A percentile compares a stretch with the other conserved stretches of the same genome.
Evolutionary conservation across 2,888 invertebrate species (phyloP).

Genomic region (Idaea dimidiata): DNA sequence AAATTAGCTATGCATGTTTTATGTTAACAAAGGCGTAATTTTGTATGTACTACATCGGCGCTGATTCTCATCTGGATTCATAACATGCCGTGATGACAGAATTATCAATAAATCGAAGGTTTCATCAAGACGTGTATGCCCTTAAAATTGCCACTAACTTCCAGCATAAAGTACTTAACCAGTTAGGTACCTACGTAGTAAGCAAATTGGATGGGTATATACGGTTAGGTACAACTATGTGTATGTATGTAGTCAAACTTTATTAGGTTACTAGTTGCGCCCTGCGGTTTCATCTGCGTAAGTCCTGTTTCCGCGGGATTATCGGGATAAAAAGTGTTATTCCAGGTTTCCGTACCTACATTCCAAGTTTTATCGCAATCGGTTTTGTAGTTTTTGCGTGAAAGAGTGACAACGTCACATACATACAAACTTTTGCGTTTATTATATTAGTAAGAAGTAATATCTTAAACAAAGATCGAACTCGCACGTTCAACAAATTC

Average conservation of each 20-base stretch:
- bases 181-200: not conserved
- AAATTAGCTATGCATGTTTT: constrained; percentile 57
- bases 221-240: not conserved
- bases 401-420: too few relatives aligned
- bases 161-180: not conserved
- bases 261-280: too few relatives aligned
- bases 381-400: too few relatives aligned
- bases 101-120: constrained; percentile 29
- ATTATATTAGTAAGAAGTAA: too few relatives aligned
- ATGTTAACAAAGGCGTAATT: constrained; percentile 35
- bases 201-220: not conserved
- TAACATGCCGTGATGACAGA: constrained; percentile 34
- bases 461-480: not conserved
- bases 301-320: too few relatives aligned
- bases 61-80: constrained; percentile 66
- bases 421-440: too few relatives aligned
- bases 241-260: too few relatives aligned
- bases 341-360: too few relatives aligned
- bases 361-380: too few relatives aligned
- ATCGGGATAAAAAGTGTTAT: too few relatives aligned
- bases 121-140: constrained; percentile 26
- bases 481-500: not conserved
- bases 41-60: constrained; percentile 41
- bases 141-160: constrained; percentile 11
- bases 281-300: too few relatives aligned